Percentiles rank a stretch among this genome's conserved stretches.
phyloP scores from a whole-genome alignment of 2,113 vertebrate genomes.

The Hydrochoerus hydrochaeris region DNA sequence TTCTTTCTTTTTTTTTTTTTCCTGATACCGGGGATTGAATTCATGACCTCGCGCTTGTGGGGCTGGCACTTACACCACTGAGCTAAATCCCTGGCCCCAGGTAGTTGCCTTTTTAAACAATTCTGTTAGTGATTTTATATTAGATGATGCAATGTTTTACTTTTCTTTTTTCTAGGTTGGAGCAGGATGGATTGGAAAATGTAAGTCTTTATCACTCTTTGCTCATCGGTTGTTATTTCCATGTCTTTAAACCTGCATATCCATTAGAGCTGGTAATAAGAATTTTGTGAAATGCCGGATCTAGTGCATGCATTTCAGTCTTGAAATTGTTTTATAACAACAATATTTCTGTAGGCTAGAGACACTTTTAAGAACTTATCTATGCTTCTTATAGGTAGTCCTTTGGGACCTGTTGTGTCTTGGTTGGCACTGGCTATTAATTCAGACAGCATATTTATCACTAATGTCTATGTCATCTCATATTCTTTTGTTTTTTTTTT shows the following conservation, averaged over 20 bases:
- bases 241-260: constrained; percentile 13
- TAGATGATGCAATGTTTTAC: constrained; percentile 1
- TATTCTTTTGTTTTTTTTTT: neutral
- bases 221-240: neutral
- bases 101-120: neutral
- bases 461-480: neutral
- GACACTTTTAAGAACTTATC: neutral
- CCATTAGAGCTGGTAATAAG: neutral
- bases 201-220: constrained; percentile 88
- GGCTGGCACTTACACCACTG: too few species aligned
- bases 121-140: neutral
- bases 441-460: neutral
- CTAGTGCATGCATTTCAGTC: neutral
- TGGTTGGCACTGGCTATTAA: neutral
- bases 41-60: too few species aligned
- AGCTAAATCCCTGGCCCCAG: neutral
- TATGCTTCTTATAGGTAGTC: neutral
- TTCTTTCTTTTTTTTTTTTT: too few species aligned
- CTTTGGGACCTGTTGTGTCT: neutral
- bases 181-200: constrained; percentile 97
- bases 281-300: neutral
- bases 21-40: too few species aligned
- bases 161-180: constrained; percentile 89
- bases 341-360: neutral
- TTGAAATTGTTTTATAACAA: neutral